Base-by-base conservation (phyloP, 35 echinoderm and acorn worm genomes). In the Amphiura filiformis region DNA sequence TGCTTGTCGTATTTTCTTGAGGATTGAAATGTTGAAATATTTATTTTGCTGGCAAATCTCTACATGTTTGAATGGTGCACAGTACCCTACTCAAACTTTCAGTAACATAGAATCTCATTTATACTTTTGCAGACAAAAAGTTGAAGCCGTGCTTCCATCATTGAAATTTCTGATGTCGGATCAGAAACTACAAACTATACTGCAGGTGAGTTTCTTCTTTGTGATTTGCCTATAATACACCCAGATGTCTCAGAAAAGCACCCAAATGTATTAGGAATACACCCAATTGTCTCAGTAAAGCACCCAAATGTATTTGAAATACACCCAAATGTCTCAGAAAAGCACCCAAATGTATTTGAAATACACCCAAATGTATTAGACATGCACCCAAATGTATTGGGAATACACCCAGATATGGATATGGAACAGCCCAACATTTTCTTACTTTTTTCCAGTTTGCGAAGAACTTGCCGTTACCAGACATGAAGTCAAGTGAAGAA, bases 121-220 rank as follows among this genome's bases (percentile, higher is more conserved):
- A n/a, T n/a, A n/a, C 4, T 47, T 47, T 91, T 65, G 23, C 86
- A 99, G 96, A 52, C 90, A 92, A 44, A 99, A 99, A 79, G 76
- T 99, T 44, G 96, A 99, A 88, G 96, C 96, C 18, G 93, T 99
- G 33, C 90, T 99, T 44, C 96, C 96, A 26, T 92, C 96, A 56
- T 64, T 99, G 38, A 99, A 99, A 80, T 88, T 99, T 39, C 84
- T 42, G 3, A 87, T 99, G 1, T 99, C 96, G 26, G 96, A 99
- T 39, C 76, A 87, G 61, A 99, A 94, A 75, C 77, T 99, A 14
- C 86, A 94, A 76, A 91, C 90, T 12, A 80, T 99, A 61, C 79
- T 99, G n/a, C 80, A 90, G 93, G 93, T 94, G 86, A 88, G 33
- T 11, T 13, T 70, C n/a, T n/a, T n/a, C n/a, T n/a, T n/a, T n/a